Base-by-base conservation (phyloP, 2,888 invertebrate species). In the Patella pellucida region DNA sequence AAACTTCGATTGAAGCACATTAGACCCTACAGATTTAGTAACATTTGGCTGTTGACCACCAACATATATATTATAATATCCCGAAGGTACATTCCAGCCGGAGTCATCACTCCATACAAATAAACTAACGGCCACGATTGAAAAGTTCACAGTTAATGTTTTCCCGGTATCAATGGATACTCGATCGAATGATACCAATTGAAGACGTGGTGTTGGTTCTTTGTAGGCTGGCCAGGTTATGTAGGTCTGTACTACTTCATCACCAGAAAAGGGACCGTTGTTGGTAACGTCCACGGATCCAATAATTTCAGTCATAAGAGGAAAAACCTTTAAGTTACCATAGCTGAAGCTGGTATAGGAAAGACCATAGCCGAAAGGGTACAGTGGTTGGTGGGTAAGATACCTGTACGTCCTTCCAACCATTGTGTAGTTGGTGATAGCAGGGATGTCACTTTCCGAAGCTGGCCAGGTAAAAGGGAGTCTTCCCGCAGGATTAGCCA, bases 391-490 rank as follows among this genome's bases (percentile, higher is more conserved):
- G 14, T 81, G 85, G 23, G 74, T 72, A 68, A 82, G 84, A 75
- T 87, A 88, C n/a, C 88, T 79, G 77, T 88, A 88, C 2, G 88
- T 88, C 41, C 81, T 79, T 69, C 84, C 83, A 14, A 52, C 74
- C 88, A 88, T 87, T 16, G 78, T 75, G 73, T 84, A 84, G 74
- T 81, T 79, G 3, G 77, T 78, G 81, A 84, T 83, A 12, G 81
- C 72, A 3, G 81, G 81, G 7, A 84, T 81, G 75, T 85, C 78
- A n/a, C 68, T n/a, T 73, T 82, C 76, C 67, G 79, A 81, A 7
- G 68, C 69, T 15, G 85, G 86, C 89, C 89, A 89, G 0, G 89
- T 89, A 71, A 82, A 84, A 5, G 89, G 87, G 16, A 89, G 79
- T 52, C 89, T 81, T 15, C 83, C 89, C 5, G 86, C 87, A 11